Base-by-base conservation (phyloP, 2,888 invertebrate species). In the Sinhomidia bicolor region DNA sequence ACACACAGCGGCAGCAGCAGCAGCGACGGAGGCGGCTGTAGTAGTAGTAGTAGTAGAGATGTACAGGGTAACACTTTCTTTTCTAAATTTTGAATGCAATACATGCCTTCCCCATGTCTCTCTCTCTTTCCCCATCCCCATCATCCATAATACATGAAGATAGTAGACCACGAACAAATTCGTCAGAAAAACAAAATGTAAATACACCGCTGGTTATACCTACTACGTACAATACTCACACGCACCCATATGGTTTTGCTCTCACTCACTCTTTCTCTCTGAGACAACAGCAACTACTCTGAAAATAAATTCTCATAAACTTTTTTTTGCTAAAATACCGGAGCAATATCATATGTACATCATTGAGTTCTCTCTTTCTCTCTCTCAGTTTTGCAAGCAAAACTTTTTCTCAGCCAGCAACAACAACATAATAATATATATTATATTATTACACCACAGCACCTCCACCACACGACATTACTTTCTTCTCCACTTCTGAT, bases 141-240 rank as follows among this genome's bases (percentile, higher is more conserved):
- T 86, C 71, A 86, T 86, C 29, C 79, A 86, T 80, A 71, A 79
- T 71, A 71, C 80, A 86, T 86, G 79, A 85, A 85, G 44, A 62
- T 12, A 36, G 9, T 9, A 57, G 20, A 20, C 54, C 17, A 20
- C 32, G 2, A 57, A 36, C 78, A 57, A 62, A 78, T 54, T 78
- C 74, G 29, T 79, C 36, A 41, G 36, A 65, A 65, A n/a, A 82
- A 47, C 44, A 81, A 65, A 80, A 54, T 78, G 81, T 65, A 47
- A 62, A 44, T 47, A 47, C 17, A 26, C n/a, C 14, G n/a, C n/a
- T n/a, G n/a, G n/a, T 10, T 47, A n/a, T n/a, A 7, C 2, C 47
- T 7, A 54, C n/a, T 23, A 60, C 23, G 23, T 62, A 68, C 10
- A 23, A 71, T 71, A 10, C n/a, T 14, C 44, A 74, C 44, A 26